Conservation (phyloP, 2,888 invertebrate species). For the Clunio marinus region DNA sequence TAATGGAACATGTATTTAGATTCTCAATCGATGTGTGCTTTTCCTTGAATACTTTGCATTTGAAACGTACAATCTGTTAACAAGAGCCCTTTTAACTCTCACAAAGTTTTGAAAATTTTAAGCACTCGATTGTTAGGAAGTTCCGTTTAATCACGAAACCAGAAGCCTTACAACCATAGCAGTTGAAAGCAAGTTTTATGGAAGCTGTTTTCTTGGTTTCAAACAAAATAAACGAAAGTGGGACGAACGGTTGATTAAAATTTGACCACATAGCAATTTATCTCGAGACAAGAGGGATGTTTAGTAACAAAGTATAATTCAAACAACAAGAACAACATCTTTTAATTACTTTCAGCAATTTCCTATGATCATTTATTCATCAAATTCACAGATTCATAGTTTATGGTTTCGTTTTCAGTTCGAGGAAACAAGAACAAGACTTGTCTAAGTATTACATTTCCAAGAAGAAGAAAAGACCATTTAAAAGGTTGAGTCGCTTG, state of each 20-base stretch:
- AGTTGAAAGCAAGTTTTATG: no score
- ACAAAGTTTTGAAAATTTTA: no score
- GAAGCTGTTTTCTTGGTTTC: no score
- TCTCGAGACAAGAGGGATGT: background rate
- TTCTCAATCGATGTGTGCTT: background rate
- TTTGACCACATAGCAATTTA: slow-evolving; percentile 33
- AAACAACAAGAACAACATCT: background rate
- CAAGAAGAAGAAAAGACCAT: no score
- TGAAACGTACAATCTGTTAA: background rate
- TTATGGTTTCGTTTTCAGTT: background rate
- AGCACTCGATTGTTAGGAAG: no score
- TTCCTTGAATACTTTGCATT: background rate
- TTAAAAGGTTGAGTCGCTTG: no score
- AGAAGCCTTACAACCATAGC: no score
- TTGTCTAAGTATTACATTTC: no score
- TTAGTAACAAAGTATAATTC: background rate
- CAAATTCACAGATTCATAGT: background rate
- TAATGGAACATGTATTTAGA: background rate
- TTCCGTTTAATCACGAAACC: no score
- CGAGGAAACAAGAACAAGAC: no score
- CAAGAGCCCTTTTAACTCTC: background rate
- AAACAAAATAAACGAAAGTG: background rate
- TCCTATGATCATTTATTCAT: slow-evolving; percentile 25
- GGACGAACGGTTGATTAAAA: slow-evolving; percentile 25
- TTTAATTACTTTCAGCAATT: slow-evolving; percentile 25